Percentiles rank a stretch among this genome's conserved stretches.
These are phyloP conservation scores for Eupeodes latifasciatus DNA, from an alignment of 2,888 invertebrate genomes.

Conservation along the genomic window DNA sequence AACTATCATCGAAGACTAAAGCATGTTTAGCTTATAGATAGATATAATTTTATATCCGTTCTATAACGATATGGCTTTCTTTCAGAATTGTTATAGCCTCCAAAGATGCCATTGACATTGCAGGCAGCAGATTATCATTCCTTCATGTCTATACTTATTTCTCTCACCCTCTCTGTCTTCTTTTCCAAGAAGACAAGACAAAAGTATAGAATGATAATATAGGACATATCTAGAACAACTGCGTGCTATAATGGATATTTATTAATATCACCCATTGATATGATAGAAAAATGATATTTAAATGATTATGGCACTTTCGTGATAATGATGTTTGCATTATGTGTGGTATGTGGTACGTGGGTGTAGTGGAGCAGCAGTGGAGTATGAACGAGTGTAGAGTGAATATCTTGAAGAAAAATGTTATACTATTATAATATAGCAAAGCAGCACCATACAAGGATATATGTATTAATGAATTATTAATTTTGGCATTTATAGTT, in stretches of 20 bases:
- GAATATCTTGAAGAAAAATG: background rate
- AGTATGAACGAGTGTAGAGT: background rate
- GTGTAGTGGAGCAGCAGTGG: background rate
- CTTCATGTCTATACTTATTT: slow-evolving; percentile 12
- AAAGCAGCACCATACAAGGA: slow-evolving; percentile 1
- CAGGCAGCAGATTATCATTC: slow-evolving; percentile 19
- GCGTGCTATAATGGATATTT: slow-evolving; percentile 41
- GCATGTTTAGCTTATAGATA: background rate
- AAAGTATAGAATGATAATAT: too few relatives aligned
- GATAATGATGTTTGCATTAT: slow-evolving; percentile 59
- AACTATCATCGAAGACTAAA: slow-evolving; percentile 2
- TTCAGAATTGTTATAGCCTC: slow-evolving; percentile 22
- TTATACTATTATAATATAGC: background rate
- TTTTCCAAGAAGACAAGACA: background rate
- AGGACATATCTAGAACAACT: slow-evolving; percentile 3
- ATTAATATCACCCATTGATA: slow-evolving; percentile 67
- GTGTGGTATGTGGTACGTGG: background rate
- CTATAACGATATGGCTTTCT: background rate
- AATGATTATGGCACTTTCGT: slow-evolving; percentile 73
- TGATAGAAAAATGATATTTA: slow-evolving; percentile 69
- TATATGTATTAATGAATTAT: slow-evolving; percentile 59
- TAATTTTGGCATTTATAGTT: slow-evolving; percentile 65
- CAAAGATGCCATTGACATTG: slow-evolving; percentile 63
- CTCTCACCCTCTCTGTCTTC: background rate
- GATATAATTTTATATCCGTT: slow-evolving; percentile 65